Evolutionary conservation across 1,140 invertebrate species (phyloP), one percentile per base, ranked within the genome.

Genomic region (Spodoptera litura): DNA sequence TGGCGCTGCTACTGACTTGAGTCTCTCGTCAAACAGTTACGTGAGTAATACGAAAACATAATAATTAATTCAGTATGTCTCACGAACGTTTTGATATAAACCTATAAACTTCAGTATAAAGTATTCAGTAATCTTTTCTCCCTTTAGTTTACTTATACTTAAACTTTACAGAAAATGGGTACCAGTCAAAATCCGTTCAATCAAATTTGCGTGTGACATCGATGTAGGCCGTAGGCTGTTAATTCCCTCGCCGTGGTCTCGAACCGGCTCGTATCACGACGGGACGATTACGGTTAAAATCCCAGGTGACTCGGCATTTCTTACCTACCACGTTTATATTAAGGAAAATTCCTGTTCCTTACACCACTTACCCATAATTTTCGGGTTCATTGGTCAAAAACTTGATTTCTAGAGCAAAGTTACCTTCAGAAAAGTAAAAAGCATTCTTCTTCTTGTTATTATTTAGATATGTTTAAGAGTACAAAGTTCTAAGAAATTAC

Each of bases 141-240:
- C 38, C 20, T 20, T 20, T 20, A 20, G 20, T 20, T 20, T 20
- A 20, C 1, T 20, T 55, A 8, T 55, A 38, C 8, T 61, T 12
- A 52, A 56, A n/a, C 5, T 31, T 38, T 58, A 11, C 8, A 2
- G 20, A 25, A 27, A 53, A 56, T 61, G 49, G 51, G 31, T 70
- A 8, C 38, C 38, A 58, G 13, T 38, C n/a, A n/a, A 72, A 72
- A 72, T 20, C 53, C 27, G 5, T 35, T 58, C 31, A 72, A 58
- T 44, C 25, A 15, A 38, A 72, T 44, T 15, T 31, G 27, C 15
- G n/a, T 31, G 51, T 56, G 53, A 58, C 31, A 38, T 72, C 52
- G 53, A 72, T 72, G 35, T 72, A 56, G 31, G 70, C n/a, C 20
- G 31, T 58, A 56, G 31, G 70, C n/a, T 38, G 31, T 58, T 56